Evolutionary conservation across 2,888 invertebrate genomes (phyloP), one percentile per base, ranked within the genome.

Genomic region (Rhodophaea formosa): DNA sequence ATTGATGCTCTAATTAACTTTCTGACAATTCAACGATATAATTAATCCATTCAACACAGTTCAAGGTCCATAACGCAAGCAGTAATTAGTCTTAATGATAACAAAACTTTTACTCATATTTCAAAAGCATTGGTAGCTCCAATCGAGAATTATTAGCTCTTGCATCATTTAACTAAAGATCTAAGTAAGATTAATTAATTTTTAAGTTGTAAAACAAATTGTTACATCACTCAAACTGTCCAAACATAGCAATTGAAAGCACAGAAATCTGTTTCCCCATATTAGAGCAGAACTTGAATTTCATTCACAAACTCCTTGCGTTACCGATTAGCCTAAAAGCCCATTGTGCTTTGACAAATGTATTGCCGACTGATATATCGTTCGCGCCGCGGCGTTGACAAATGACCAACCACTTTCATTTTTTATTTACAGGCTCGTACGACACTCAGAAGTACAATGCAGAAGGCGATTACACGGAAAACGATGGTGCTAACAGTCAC

Each of bases 381-480:
- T 76, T 71, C 65, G 66, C 66, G 64, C 71, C 62, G 67, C 71
- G 73, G 70, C 78, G 66, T 75, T 88, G 86, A 88, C 80, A 84
- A 86, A 89, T 88, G 70, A 75, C 72, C 72, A 58, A 77, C 75
- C 79, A 85, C 88, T 91, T 90, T 90, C 88, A 65, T 88, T 90
- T 82, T 88, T 86, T 82, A 84, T 83, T 90, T 86, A 72, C 88
- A 91, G 91, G 90, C 80, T 85, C 88, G 61, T 90, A 90, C 77
- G 82, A 88, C 63, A 80, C 86, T 63, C 78, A 82, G 69, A 88
- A 85, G 68, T 85, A 90, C 81, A 89, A 90, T 84, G 72, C 75
- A 46, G 86, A 73, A 66, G 74, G 78, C 66, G 84, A 86, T 80
- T 82, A 86, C 74, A 72, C 80, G 64, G 79, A 80, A 70, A 77